These are phyloP conservation scores for Pluvialis apricaria DNA, from an alignment of 2,113 vertebrate genomes.

Conservation along the genomic window DNA sequence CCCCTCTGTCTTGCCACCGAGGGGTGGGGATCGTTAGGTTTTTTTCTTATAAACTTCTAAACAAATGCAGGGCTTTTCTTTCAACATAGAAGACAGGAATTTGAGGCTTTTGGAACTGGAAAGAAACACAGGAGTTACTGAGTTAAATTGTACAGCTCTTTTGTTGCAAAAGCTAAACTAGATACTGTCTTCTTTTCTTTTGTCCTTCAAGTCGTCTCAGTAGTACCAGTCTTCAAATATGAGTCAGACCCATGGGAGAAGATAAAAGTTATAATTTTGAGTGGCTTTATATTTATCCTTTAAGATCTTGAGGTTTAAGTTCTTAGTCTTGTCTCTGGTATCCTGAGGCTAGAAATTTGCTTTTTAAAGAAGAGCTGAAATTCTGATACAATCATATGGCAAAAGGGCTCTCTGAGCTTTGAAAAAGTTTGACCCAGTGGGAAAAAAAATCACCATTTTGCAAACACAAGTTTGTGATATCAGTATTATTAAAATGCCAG, in stretches of 20 bases:
- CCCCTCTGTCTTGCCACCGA: background rate
- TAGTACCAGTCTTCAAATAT: background rate
- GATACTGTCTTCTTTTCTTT: background rate
- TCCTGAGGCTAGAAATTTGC: background rate
- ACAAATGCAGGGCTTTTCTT: rapidly evolving
- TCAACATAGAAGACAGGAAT: background rate
- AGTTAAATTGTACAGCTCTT: background rate
- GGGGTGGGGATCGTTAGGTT: background rate
- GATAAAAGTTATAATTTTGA: background rate
- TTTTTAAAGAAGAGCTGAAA: background rate
- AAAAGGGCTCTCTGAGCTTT: background rate
- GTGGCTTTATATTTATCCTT: background rate
- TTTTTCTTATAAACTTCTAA: background rate
- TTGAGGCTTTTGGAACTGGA: background rate
- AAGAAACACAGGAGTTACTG: background rate
- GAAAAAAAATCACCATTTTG: background rate
- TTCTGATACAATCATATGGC: background rate
- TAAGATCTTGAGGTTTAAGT: background rate
- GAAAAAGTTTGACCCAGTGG: background rate
- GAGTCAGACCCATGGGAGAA: background rate
- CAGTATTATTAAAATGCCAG: background rate
- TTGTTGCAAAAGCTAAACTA: background rate
- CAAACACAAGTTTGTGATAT: background rate
- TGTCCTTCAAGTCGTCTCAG: background rate
- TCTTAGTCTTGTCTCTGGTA: background rate